Evolutionary conservation across 2,797 vertebrate genomes (phyloP), one percentile per base, ranked within the genome.

Genomic region (Tauraco hartlaubi): DNA sequence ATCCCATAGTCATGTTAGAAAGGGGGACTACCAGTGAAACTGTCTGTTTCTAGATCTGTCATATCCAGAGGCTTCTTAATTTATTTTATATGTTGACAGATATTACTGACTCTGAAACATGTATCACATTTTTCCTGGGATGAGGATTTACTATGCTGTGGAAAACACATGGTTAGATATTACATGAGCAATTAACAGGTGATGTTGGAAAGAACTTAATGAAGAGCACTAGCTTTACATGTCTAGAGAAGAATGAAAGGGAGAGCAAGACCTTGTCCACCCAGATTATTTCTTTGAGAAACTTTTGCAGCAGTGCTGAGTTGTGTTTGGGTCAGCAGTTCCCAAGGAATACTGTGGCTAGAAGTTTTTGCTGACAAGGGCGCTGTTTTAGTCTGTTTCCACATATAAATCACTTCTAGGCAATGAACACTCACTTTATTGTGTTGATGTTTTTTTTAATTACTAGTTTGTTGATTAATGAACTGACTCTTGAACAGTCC

Each of bases 71-170:
- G 16, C 31, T 69, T 73, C 56, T 64, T 85, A 71, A 64, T 80
- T 79, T 69, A 46, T 46, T 66, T 46, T 68, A 77, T 77, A 23
- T 46, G 9, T 68, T 78, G 58, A 35, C 22, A 68, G 21, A 63
- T 79, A 83, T 95, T 72, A 61, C n/a, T 64, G 63, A 83, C 75
- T 90, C 83, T 75, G 90, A 86, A 97, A 90, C 74, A 56, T 22
- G 35, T 90, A 87, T 77, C 78, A 35, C 35, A 35, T 35, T 92
- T 95, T 96, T 95, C 37, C 9, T 96, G 94, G 87, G 69, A n/a
- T 37, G 33, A 88, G 64, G 39, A 54, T 2, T 83, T 72, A 39
- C 6, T 49, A 3, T 85, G 22, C 73, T 59, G 8, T 95, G 92
- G 82, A 93, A 92, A 88, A 92, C 35, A 4, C 4, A 13, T 52